phyloP scores from a whole-genome alignment of 2,113 vertebrate species.

The Condylura cristata region DNA sequence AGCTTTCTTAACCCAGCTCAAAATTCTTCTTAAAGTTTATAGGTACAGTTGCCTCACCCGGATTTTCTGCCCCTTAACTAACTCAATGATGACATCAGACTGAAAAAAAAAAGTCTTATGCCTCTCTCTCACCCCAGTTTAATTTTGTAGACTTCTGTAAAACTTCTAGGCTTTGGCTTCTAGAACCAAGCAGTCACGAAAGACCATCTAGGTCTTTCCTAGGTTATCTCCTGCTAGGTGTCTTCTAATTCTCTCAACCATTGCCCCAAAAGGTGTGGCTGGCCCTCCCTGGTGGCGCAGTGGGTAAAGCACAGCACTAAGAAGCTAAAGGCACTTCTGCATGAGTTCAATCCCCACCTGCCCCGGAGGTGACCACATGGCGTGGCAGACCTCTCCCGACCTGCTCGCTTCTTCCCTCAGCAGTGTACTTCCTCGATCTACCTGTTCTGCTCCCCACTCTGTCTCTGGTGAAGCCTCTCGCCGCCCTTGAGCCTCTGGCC shows the following conservation, averaged over 20 bases:
- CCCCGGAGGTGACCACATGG: too few relatives aligned
- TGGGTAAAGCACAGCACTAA: too few relatives aligned
- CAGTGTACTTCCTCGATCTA: too few relatives aligned
- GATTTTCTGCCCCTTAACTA: constrained; percentile 23
- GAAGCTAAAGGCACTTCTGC: too few relatives aligned
- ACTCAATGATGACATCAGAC: background rate
- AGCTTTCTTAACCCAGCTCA: background rate
- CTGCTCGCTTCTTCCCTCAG: too few relatives aligned
- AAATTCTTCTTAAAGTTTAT: constrained; percentile 53
- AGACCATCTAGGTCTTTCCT: background rate
- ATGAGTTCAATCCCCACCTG: too few relatives aligned
- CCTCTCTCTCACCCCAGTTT: constrained; percentile 12
- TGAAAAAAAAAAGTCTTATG: background rate
- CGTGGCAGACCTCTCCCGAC: too few relatives aligned
- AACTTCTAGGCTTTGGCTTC: constrained; percentile 19
- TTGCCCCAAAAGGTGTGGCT: constrained; percentile 3
- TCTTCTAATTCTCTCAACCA: background rate
- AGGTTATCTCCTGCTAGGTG: background rate
- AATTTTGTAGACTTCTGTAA: constrained; percentile 11
- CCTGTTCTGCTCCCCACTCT: too few relatives aligned
- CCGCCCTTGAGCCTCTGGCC: too few relatives aligned
- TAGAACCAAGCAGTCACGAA: constrained; percentile 36
- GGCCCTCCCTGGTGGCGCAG: too few relatives aligned
- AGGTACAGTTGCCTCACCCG: constrained; percentile 6
- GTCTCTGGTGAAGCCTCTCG: too few relatives aligned